phyloP scores from a whole-genome alignment of 2,797 vertebrate genomes.

The Sternarchorhynchus goeldii region DNA sequence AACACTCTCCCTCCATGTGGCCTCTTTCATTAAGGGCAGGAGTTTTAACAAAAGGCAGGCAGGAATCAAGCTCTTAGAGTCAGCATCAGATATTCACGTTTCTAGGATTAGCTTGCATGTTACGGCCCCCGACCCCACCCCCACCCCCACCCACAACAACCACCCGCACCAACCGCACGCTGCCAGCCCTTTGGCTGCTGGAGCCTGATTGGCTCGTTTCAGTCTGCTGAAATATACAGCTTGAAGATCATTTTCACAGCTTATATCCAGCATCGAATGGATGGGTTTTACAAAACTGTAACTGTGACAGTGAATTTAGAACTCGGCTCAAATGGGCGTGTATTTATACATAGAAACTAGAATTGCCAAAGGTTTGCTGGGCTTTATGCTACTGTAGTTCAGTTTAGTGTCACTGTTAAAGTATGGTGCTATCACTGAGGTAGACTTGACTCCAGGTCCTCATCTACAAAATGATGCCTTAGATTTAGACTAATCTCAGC shows the following conservation, averaged over 20 bases:
- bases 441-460: conserved; percentile 32
- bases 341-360: background rate
- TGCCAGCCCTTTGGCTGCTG: conserved; percentile 24
- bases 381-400: background rate
- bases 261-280: conserved; percentile 27
- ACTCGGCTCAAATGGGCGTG: no score
- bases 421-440: conserved; percentile 28
- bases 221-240: conserved; percentile 9
- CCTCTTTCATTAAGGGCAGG: conserved; percentile 56
- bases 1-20: conserved; percentile 51
- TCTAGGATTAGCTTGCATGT: conserved; percentile 58
- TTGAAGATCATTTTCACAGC: conserved; percentile 4
- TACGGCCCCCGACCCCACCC: conserved; percentile 37
- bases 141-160: conserved; percentile 22
- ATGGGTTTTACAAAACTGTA: background rate
- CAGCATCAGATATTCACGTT: conserved; percentile 56
- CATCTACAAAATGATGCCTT: conserved; percentile 39
- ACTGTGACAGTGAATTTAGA: no score
- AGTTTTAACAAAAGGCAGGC: conserved; percentile 56
- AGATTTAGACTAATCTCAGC: conserved; percentile 61
- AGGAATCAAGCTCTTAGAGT: conserved; percentile 54
- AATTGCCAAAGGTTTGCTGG: background rate
- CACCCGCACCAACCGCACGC: conserved; percentile 28
- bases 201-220: conserved; percentile 33
- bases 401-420: conserved; percentile 20